Percentiles rank a stretch among this genome's conserved stretches.
phyloP scores from a whole-genome alignment of 23 tunicate genomes.

The Trididemnum clinides region DNA sequence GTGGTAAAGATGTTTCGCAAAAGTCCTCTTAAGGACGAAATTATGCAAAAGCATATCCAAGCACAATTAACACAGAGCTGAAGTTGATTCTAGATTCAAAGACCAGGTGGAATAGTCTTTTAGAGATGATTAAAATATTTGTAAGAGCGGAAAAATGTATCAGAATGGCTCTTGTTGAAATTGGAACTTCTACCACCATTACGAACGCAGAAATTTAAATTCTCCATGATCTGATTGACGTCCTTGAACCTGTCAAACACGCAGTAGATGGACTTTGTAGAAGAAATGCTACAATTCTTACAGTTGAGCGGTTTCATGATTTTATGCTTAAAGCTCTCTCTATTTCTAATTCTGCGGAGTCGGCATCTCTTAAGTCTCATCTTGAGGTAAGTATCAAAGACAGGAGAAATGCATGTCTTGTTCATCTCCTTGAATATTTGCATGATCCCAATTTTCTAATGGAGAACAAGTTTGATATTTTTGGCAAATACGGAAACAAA shows the following conservation, averaged over 20 bases:
- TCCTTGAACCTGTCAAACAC: conserved; percentile 45
- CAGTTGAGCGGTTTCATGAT: conserved; percentile 44
- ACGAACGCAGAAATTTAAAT: conserved; percentile 19
- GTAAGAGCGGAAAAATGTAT: conserved; percentile 53
- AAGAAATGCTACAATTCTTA: conserved; percentile 19
- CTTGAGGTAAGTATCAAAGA: conserved; percentile 25
- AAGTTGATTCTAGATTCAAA: conserved; percentile 56
- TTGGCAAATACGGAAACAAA: conserved; percentile 28
- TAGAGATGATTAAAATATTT: conserved; percentile 45
- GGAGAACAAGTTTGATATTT: conserved; percentile 15
- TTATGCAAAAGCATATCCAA: conserved; percentile 54
- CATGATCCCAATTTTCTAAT: conserved; percentile 30
- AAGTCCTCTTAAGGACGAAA: conserved; percentile 50
- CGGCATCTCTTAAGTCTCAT: conserved; percentile 23
- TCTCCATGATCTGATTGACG: conserved; percentile 36
- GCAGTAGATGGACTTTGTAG: conserved; percentile 43
- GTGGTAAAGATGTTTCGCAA: conserved; percentile 45
- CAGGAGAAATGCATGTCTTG: conserved; percentile 16
- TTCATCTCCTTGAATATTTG: conserved; percentile 15
- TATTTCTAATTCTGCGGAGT: conserved; percentile 20
- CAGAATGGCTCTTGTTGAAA: conserved; percentile 61
- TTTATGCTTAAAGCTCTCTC: conserved; percentile 33
- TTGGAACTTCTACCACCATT: conserved; percentile 31
- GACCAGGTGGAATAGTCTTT: no score
- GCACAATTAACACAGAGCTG: conserved; percentile 52